Conservation (phyloP, 2,888 invertebrate species). For the Latheticus oryzae region DNA sequence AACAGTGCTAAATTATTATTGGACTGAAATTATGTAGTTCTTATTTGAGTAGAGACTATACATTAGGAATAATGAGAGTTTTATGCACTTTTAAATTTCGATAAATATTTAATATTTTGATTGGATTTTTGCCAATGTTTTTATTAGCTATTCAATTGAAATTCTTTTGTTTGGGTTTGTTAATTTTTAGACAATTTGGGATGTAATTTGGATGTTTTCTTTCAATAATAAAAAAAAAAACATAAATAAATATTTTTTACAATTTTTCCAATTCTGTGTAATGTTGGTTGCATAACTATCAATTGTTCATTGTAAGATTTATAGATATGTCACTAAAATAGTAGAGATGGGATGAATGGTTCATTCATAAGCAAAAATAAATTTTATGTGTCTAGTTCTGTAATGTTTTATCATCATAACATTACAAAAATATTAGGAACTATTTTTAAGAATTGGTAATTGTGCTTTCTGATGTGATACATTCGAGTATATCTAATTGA, state of each 20-base stretch:
- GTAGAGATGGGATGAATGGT: too few species aligned
- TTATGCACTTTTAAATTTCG: constrained; percentile 22
- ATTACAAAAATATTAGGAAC: constrained; percentile 29
- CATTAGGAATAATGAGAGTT: constrained; percentile 30
- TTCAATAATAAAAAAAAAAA: too few species aligned
- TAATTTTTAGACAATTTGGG: too few species aligned
- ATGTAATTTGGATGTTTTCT: too few species aligned
- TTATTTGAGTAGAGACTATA: constrained; percentile 18
- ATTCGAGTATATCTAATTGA: constrained; percentile 25
- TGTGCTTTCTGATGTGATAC: constrained; percentile 13
- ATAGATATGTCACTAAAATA: too few species aligned
- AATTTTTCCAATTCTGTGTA: too few species aligned
- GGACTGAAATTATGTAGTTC: constrained; percentile 38
- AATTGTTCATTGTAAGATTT: too few species aligned
- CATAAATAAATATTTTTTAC: too few species aligned
- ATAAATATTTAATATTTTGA: constrained; percentile 37
- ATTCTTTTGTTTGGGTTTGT: too few species aligned
- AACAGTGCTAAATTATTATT: constrained; percentile 50
- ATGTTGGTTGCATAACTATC: too few species aligned
- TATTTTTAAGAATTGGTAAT: constrained; percentile 27
- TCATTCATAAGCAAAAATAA: constrained; percentile 32
- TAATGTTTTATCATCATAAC: constrained; percentile 28
- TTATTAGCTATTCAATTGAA: too few species aligned
- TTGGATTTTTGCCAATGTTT: too few species aligned
- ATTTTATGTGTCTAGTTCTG: constrained; percentile 31